Evolutionary conservation across 2,888 invertebrate genomes (phyloP).

Genomic region (Netelia melanura): DNA sequence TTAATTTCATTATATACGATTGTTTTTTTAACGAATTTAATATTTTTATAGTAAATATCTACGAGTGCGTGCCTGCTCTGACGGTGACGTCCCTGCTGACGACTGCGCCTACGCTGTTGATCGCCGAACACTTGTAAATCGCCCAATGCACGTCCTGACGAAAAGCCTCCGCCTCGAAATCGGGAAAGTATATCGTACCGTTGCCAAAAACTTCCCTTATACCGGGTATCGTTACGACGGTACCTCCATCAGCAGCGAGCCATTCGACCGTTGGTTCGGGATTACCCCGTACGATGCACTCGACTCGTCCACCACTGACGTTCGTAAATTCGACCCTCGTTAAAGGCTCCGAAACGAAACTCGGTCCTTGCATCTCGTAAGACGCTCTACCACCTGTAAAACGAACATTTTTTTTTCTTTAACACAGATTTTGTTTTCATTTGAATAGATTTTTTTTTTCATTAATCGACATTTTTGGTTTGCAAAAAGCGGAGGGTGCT

Average conservation of each 20-base stretch:
- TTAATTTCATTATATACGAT: no score
- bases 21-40: constrained; percentile 55
- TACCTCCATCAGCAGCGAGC: constrained; percentile 86
- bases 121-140: constrained; percentile 86
- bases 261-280: constrained; percentile 86
- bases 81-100: constrained; percentile 95
- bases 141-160: constrained; percentile 87
- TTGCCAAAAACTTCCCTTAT: constrained; percentile 86
- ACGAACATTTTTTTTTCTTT: constrained; percentile 16
- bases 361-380: constrained; percentile 87
- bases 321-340: constrained; percentile 87
- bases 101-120: constrained; percentile 90
- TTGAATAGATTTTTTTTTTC: background rate
- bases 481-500: no score
- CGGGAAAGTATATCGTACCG: constrained; percentile 86
- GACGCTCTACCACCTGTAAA: constrained; percentile 83
- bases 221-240: constrained; percentile 86
- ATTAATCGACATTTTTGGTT: no score
- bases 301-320: constrained; percentile 85
- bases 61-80: constrained; percentile 89
- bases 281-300: constrained; percentile 86
- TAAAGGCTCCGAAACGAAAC: constrained; percentile 86
- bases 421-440: background rate
- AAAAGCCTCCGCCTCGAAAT: constrained; percentile 86
- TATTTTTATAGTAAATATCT: constrained; percentile 82